These are phyloP conservation scores for Elmis aenea DNA, from an alignment of 2,888 invertebrate genomes.

Conservation along the genomic window DNA sequence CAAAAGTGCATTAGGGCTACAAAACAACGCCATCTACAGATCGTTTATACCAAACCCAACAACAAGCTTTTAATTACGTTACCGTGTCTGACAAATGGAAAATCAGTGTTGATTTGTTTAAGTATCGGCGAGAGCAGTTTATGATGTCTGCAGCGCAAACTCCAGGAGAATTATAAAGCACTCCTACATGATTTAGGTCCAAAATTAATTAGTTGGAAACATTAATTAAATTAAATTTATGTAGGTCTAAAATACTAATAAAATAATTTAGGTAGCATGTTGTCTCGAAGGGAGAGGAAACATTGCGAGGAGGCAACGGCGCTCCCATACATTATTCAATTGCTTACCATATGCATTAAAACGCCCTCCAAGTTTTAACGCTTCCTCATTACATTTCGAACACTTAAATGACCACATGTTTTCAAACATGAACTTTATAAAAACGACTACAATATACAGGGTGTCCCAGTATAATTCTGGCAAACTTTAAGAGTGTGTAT, in stretches of 20 bases:
- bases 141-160: slow-evolving; percentile 14
- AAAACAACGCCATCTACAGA: slow-evolving; percentile 12
- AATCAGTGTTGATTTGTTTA: slow-evolving; percentile 58
- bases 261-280: slow-evolving; percentile 24
- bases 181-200: slow-evolving; percentile 18
- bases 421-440: too few relatives aligned
- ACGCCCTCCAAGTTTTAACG: slow-evolving; percentile 25
- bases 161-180: slow-evolving; percentile 14
- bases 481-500: too few relatives aligned
- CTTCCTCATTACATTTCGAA: slow-evolving; percentile 26
- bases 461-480: too few relatives aligned
- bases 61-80: slow-evolving; percentile 54
- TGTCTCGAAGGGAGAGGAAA: slow-evolving; percentile 21
- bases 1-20: slow-evolving; percentile 8
- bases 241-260: slow-evolving; percentile 21
- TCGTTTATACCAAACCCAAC: slow-evolving; percentile 14
- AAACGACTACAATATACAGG: too few relatives aligned
- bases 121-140: slow-evolving; percentile 17
- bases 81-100: slow-evolving; percentile 60
- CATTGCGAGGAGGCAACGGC: slow-evolving; percentile 16
- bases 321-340: slow-evolving; percentile 28
- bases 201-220: slow-evolving; percentile 23
- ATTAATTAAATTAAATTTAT: slow-evolving; percentile 28
- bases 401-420: slow-evolving; percentile 5
- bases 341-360: slow-evolving; percentile 22